Conservation (phyloP, 2,797 vertebrate genomes). For the Hypotaenidia okinawae region DNA sequence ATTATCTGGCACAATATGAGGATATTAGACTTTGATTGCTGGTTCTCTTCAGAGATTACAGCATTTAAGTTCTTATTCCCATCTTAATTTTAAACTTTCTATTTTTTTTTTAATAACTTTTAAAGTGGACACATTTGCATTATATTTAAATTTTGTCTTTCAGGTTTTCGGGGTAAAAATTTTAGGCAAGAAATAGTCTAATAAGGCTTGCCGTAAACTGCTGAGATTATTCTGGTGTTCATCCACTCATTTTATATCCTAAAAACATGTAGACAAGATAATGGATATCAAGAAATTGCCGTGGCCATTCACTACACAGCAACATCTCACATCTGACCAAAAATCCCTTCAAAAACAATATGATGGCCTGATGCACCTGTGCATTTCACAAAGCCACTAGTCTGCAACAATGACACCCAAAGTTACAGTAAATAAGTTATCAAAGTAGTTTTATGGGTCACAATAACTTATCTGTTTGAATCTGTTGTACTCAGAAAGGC, state of each 20-base stretch:
- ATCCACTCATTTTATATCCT: neutral
- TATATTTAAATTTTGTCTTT: slow-evolving; percentile 21
- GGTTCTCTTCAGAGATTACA: slow-evolving; percentile 56
- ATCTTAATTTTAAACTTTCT: slow-evolving; percentile 29
- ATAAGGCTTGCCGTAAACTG: neutral
- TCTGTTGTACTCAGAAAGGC: neutral
- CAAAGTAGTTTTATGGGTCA: slow-evolving; percentile 7
- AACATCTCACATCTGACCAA: neutral
- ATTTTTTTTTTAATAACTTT: neutral
- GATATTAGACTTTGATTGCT: slow-evolving; percentile 61
- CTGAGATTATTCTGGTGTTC: neutral
- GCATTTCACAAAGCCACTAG: neutral
- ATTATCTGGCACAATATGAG: slow-evolving; percentile 66
- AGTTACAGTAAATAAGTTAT: slow-evolving; percentile 41
- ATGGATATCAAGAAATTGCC: neutral
- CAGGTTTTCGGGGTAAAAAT: neutral
- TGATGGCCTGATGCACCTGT: neutral
- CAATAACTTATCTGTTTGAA: slow-evolving; percentile 3
- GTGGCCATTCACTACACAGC: neutral
- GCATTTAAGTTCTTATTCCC: slow-evolving; percentile 50
- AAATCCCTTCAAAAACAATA: neutral
- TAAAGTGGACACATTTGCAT: neutral
- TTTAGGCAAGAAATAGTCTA: neutral
- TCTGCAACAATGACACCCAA: neutral
- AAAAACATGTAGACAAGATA: neutral